Evolutionary conservation across 2,888 invertebrate species (phyloP).

Genomic region (Troides oblongomaculatus): DNA sequence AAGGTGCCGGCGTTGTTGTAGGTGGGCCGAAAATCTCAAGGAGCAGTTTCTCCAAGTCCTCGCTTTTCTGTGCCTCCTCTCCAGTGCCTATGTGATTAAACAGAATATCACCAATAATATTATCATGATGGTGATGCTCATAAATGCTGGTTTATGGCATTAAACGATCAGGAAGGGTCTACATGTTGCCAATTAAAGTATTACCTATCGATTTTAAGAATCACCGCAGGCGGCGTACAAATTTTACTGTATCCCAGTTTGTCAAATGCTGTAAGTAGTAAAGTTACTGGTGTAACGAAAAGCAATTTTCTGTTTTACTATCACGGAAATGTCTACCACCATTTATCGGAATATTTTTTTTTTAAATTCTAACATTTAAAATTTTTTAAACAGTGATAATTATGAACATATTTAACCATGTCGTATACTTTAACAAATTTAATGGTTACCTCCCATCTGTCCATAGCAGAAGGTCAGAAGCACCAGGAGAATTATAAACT

Average conservation of each 20-base stretch:
- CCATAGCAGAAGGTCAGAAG: background rate
- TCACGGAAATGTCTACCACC: too few species aligned
- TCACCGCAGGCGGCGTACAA: too few species aligned
- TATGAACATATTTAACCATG: background rate
- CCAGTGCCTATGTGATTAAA: background rate
- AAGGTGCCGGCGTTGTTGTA: background rate
- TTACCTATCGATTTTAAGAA: too few species aligned
- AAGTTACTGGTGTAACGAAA: background rate
- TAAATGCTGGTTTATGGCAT: too few species aligned
- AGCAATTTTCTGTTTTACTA: background rate
- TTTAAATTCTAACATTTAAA: background rate
- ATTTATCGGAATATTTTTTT: background rate
- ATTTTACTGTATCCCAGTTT: too few species aligned
- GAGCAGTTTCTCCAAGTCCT: background rate
- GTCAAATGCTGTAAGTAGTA: background rate
- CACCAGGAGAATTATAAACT: background rate
- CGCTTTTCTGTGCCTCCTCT: background rate
- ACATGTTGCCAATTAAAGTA: too few species aligned
- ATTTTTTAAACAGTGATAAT: background rate
- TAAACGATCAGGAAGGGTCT: too few species aligned
- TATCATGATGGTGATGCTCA: too few species aligned
- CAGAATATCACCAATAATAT: too few species aligned
- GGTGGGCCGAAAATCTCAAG: background rate
- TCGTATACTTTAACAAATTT: background rate
- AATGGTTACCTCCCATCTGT: background rate